phyloP scores from a whole-genome alignment of 2,888 invertebrate genomes.

The Pocota personata region DNA sequence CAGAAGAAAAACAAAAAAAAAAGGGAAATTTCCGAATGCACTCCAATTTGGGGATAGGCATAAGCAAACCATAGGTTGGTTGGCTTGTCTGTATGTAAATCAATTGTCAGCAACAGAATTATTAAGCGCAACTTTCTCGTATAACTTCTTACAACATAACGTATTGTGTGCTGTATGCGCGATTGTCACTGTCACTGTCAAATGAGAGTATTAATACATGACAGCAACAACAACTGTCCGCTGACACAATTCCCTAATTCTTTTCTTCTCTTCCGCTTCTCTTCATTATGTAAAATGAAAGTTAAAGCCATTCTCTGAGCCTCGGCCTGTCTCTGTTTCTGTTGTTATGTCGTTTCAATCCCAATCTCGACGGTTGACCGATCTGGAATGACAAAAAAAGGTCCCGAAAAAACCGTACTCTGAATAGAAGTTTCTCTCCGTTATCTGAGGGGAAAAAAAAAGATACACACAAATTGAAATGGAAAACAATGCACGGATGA shows the following conservation, averaged over 20 bases:
- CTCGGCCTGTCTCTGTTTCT: neutral
- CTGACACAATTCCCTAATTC: constrained; percentile 70
- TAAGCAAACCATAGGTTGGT: neutral
- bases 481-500: constrained; percentile 57
- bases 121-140: constrained; percentile 65
- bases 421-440: constrained; percentile 54
- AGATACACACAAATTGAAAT: constrained; percentile 61
- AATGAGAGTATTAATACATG: constrained; percentile 37
- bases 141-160: constrained; percentile 66
- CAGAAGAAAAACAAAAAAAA: neutral
- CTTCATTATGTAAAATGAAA: constrained; percentile 68
- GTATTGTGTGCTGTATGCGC: constrained; percentile 1
- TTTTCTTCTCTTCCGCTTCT: constrained; percentile 8
- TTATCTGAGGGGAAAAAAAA: constrained; percentile 38
- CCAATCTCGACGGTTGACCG: constrained; percentile 5
- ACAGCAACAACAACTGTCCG: constrained; percentile 28
- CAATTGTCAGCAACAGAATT: constrained; percentile 17
- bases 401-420: constrained; percentile 35
- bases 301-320: constrained; percentile 42
- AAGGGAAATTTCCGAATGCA: constrained; percentile 67
- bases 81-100: constrained; percentile 24
- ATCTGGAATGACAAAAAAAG: constrained; percentile 20
- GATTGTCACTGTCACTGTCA: constrained; percentile 61
- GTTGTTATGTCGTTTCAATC: constrained; percentile 3
- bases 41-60: constrained; percentile 37